Evolutionary conservation across 2,113 vertebrate species (phyloP).

Genomic region (Dicerorhinus sumatrensis): DNA sequence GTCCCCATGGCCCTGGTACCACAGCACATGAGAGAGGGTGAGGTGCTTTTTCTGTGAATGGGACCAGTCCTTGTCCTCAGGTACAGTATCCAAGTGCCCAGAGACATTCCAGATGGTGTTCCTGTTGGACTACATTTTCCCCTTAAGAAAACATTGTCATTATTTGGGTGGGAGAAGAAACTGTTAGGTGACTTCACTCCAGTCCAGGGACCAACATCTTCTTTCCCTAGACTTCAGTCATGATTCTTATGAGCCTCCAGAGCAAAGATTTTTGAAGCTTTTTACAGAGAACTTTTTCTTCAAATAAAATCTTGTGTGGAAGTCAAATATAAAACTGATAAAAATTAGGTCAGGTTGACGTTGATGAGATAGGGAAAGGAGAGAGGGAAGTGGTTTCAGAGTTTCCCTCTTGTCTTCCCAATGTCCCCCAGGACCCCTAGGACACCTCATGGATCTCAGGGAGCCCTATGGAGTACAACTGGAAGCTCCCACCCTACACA

Average conservation of each 20-base stretch:
- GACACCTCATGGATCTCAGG: background rate
- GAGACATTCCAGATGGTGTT: background rate
- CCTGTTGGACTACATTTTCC: background rate
- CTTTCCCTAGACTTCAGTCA: background rate
- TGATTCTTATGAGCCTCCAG: background rate
- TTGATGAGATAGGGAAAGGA: background rate
- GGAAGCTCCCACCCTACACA: background rate
- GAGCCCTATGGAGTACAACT: background rate
- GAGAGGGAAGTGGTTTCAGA: background rate
- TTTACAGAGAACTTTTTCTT: conserved; percentile 4
- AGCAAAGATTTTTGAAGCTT: background rate
- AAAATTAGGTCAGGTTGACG: background rate
- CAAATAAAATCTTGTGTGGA: background rate
- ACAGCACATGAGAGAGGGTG: background rate
- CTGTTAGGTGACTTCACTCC: background rate
- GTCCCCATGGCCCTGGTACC: background rate
- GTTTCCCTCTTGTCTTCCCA: background rate
- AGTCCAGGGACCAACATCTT: background rate
- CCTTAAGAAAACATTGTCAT: background rate
- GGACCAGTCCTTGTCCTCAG: background rate
- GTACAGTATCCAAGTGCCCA: background rate
- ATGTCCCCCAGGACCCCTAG: background rate
- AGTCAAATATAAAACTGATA: background rate
- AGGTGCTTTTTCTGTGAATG: background rate
- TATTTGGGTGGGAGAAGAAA: background rate